Evolutionary conservation across 2,888 invertebrate species (phyloP).

Genomic region (Archaeoteleia sp.): DNA sequence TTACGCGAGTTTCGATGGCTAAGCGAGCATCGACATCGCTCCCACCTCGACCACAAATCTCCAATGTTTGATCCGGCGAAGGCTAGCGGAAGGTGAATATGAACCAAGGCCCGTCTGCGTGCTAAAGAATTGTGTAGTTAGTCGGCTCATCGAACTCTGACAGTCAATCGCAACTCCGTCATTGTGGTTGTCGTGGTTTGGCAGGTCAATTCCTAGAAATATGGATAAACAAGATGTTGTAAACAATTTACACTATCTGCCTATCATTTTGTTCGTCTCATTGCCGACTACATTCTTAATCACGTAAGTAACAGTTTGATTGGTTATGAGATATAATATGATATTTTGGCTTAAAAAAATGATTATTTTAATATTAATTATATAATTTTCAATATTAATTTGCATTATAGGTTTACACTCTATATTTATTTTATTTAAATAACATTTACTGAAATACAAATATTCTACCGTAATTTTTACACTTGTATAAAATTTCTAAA

Average conservation of each 20-base stretch:
- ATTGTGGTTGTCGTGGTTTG: neutral
- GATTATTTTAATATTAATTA: no score
- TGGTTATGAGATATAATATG: neutral
- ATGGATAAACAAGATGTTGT: constrained; percentile 62
- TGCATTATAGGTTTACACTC: no score
- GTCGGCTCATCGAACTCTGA: constrained; percentile 6
- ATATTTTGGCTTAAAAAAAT: no score
- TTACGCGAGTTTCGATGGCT: constrained; percentile 5
- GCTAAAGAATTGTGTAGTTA: constrained; percentile 6
- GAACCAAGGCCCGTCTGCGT: constrained; percentile 11
- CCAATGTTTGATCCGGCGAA: constrained; percentile 28
- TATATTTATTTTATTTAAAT: no score
- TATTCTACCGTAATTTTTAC: no score
- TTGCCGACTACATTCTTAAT: constrained; percentile 62
- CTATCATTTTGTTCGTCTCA: constrained; percentile 62
- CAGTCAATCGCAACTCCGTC: constrained; percentile 1
- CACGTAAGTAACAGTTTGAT: constrained; percentile 60
- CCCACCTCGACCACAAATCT: neutral
- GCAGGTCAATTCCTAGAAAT: constrained; percentile 21
- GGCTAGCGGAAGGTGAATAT: constrained; percentile 41
- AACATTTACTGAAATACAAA: no score
- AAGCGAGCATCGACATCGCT: constrained; percentile 13
- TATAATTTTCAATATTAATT: no score
- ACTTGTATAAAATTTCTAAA: no score
- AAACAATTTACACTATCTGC: constrained; percentile 64